phyloP scores from a whole-genome alignment of 2,888 invertebrate species.

The Colostygia pectinataria region DNA sequence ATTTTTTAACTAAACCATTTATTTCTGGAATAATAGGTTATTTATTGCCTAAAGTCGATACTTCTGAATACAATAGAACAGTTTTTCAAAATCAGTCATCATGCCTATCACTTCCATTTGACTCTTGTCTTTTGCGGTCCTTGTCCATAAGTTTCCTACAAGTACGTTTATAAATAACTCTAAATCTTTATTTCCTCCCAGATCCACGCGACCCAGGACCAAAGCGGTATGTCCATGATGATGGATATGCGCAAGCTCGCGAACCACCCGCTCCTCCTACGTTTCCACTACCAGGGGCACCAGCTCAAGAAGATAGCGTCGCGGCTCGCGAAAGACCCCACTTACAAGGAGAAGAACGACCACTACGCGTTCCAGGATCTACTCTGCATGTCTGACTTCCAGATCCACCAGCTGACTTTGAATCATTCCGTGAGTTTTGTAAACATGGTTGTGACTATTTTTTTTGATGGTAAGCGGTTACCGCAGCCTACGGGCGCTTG shows the following conservation, averaged over 20 bases:
- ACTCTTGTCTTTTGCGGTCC: no score
- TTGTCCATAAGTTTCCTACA: no score
- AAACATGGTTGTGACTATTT: no score
- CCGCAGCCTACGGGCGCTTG: no score
- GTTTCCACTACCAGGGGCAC: constrained; percentile 87
- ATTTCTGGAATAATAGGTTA: no score
- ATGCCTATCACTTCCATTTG: no score
- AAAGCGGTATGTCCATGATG: constrained; percentile 90
- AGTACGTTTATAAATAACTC: no score
- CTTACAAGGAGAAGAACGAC: constrained; percentile 89
- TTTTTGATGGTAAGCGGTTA: no score
- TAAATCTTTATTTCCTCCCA: constrained; percentile 42
- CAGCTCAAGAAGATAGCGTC: constrained; percentile 86
- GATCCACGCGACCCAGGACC: constrained; percentile 80
- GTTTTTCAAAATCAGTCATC: no score
- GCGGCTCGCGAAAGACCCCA: constrained; percentile 85
- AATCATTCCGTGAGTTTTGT: constrained; percentile 85
- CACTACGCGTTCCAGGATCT: constrained; percentile 94
- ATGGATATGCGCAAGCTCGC: constrained; percentile 97
- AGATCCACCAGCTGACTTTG: constrained; percentile 91
- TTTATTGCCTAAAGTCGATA: no score
- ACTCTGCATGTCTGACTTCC: constrained; percentile 94
- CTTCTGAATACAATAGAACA: no score
- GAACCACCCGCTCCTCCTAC: constrained; percentile 94
- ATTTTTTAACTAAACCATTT: no score